Evolutionary conservation across 1,140 invertebrate species (phyloP).

Genomic region (Latrodectus geometricus): DNA sequence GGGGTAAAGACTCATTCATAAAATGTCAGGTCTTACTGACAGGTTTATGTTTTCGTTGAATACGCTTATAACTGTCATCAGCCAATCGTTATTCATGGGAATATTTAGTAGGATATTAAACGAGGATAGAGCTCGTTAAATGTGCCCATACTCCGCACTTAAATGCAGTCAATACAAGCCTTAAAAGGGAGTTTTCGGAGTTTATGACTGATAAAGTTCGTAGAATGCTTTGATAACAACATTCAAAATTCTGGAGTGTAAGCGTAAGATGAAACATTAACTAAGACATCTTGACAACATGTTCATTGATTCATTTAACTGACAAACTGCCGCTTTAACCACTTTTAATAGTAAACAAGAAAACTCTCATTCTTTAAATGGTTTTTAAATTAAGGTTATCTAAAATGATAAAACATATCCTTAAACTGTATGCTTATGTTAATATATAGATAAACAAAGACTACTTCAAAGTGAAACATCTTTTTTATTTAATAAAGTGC

Average conservation of each 20-base stretch:
- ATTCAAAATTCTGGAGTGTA: not conserved
- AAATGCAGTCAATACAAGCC: not conserved
- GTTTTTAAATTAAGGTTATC: too few species aligned
- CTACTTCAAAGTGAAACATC: too few species aligned
- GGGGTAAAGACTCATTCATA: slow-evolving; percentile 1
- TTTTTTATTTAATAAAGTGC: too few species aligned
- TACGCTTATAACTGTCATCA: not conserved
- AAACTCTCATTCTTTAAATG: too few species aligned
- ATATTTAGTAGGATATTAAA: not conserved
- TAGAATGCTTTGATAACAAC: not conserved
- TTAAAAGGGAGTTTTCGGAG: not conserved
- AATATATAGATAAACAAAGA: too few species aligned
- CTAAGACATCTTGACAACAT: too few species aligned
- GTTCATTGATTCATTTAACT: too few species aligned
- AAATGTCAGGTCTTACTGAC: not conserved
- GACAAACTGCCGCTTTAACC: too few species aligned
- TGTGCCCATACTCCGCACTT: not conserved
- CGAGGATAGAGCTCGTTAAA: not conserved
- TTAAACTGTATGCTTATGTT: too few species aligned
- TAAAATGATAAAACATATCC: too few species aligned
- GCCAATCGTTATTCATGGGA: not conserved
- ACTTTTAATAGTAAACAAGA: too few species aligned
- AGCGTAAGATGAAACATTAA: too few species aligned
- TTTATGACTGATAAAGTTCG: not conserved
- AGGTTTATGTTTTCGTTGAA: not conserved